Evolutionary conservation across 2,113 vertebrate species (phyloP).

Genomic region (Zosterops hypoxanthus): DNA sequence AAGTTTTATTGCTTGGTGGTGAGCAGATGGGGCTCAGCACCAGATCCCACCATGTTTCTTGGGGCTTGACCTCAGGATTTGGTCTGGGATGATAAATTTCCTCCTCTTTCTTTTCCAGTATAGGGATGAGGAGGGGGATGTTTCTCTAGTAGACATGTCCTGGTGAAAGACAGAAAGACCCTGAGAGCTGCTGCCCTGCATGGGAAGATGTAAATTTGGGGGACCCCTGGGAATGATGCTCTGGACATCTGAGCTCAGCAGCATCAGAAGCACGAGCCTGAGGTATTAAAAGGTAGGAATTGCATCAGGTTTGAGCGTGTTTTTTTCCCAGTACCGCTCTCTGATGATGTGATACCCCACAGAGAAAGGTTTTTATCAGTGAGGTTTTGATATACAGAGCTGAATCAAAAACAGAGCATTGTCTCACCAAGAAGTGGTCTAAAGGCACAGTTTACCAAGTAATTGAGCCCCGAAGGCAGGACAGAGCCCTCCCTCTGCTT

Average conservation of each 20-base stretch:
- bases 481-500: not conserved
- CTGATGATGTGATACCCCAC: fast-evolving
- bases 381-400: fast-evolving
- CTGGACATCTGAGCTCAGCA: not conserved
- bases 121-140: not conserved
- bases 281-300: not conserved
- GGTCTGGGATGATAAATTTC: not conserved
- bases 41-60: not conserved
- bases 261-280: not conserved
- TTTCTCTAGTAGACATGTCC: not conserved
- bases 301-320: not conserved
- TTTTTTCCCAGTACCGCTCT: not conserved
- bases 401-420: not conserved
- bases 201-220: not conserved
- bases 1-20: fast-evolving
- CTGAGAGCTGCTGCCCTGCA: not conserved
- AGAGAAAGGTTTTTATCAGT: not conserved
- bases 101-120: not conserved
- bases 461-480: not conserved
- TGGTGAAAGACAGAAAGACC: not conserved
- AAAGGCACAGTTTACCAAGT: not conserved
- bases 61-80: not conserved
- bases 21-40: fast-evolving
- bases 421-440: not conserved
- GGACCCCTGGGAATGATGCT: not conserved